Base-by-base conservation (phyloP, 2,113 vertebrate genomes). In the Chlamydotis undulata region DNA sequence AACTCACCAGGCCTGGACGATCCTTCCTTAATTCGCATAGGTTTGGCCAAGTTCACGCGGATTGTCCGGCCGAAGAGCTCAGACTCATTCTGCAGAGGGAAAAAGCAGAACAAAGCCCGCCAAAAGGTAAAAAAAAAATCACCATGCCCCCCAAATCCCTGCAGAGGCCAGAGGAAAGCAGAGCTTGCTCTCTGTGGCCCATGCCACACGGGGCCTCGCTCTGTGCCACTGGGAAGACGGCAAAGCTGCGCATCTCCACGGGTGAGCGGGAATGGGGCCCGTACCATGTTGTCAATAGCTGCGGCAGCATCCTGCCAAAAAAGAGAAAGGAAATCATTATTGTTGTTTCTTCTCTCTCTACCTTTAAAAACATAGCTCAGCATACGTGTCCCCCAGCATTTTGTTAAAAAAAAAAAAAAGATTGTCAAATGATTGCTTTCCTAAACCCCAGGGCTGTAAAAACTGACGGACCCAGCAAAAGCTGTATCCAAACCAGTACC, bases 1-100 rank as follows among this genome's bases (percentile, higher is more conserved):
- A 13, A 45, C 96, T 98, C 75, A 99, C 99, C 99, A 81, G 99
- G 99, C 88, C 99, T 98, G 86, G 99, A 99, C 2, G 99, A 99
- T 18, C 99, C 99, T 87, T 99, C 99, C 87, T 99, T 99, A 96
- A 99, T 99, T 93, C 99, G 98, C 99, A 99, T 99, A 14, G 99
- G 99, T 63, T 99, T 99, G 91, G 99, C 99, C 33, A 99, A 98
- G 97, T 99, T 99, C 83, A 99, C 99, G 1, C 99, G 98, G 93
- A 99, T 98, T 4, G 99, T 99, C 86, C 99, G 98, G 70, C 99
- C 99, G 35, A 99, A 99, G 78, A 99, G 98, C 97, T 99, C 99
- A 1, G 99, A 99, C 88, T 99, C 99, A 6, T 99, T 99, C 99
- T 99, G 91, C 70, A 89, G 53, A 87, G 83, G 57, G n/a, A 29